These are phyloP conservation scores for Acronicta psi DNA, from an alignment of 2,888 invertebrate genomes.

Conservation along the genomic window DNA sequence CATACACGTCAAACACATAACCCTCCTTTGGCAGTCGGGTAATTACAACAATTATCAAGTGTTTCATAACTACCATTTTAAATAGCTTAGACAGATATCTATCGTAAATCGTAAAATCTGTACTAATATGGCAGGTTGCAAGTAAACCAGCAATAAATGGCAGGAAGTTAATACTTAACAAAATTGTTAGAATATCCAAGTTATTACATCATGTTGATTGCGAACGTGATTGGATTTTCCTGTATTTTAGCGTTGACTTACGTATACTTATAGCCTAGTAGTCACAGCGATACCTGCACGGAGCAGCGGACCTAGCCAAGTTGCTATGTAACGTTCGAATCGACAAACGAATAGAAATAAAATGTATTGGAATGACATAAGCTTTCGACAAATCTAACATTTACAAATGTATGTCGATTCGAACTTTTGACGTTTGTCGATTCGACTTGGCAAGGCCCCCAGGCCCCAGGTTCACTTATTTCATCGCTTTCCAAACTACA, in stretches of 20 bases:
- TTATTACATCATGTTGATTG: constrained; percentile 29
- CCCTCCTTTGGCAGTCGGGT: too few species aligned
- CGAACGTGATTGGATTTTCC: constrained; percentile 44
- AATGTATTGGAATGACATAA: too few species aligned
- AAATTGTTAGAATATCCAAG: constrained; percentile 34
- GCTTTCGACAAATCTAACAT: too few species aligned
- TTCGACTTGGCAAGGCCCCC: too few species aligned
- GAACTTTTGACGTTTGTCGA: too few species aligned
- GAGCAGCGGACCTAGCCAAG: too few species aligned
- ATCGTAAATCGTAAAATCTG: background rate
- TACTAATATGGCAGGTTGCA: constrained; percentile 9
- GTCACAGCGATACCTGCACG: constrained; percentile 57
- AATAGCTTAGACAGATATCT: constrained; percentile 6
- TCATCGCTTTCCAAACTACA: constrained; percentile 76
- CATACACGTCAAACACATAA: too few species aligned
- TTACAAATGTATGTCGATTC: too few species aligned
- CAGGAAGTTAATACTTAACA: constrained; percentile 38
- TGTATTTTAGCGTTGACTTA: constrained; percentile 42
- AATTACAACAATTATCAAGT: constrained; percentile 5
- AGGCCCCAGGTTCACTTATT: constrained; percentile 74
- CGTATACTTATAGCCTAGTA: constrained; percentile 50
- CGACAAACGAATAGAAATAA: too few species aligned
- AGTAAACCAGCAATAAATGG: constrained; percentile 28
- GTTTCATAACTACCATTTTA: constrained; percentile 16
- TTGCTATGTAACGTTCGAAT: too few species aligned